A percentile compares a stretch with the other conserved stretches of the same genome.
These are phyloP conservation scores for Podiceps cristatus DNA, from an alignment of 2,113 vertebrate genomes.

Conservation along the genomic window DNA sequence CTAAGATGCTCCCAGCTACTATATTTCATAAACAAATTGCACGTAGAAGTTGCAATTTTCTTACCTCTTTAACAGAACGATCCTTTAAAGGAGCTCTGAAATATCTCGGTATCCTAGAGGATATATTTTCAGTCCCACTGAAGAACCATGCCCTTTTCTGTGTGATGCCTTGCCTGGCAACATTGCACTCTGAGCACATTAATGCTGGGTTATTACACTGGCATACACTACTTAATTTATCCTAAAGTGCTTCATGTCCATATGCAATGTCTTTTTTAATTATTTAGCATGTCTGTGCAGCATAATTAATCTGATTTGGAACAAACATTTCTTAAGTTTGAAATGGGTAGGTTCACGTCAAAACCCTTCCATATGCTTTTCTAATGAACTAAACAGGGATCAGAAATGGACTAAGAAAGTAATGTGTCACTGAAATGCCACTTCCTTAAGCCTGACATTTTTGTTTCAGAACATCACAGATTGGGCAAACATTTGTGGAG, in stretches of 20 bases:
- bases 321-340: neutral
- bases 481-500: neutral
- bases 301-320: slow-evolving; percentile 9
- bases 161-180: neutral
- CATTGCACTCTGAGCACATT: neutral
- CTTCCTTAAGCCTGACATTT: neutral
- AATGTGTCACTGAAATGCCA: neutral
- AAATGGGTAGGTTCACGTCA: neutral
- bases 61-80: neutral
- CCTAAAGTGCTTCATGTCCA: neutral
- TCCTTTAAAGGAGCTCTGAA: slow-evolving; percentile 40
- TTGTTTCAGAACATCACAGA: neutral
- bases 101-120: neutral
- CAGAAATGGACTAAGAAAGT: neutral
- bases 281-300: neutral
- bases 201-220: neutral
- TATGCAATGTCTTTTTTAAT: neutral
- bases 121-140: neutral
- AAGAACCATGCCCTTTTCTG: neutral
- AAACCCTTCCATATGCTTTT: neutral
- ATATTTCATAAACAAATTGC: slow-evolving; percentile 43
- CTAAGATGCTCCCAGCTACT: neutral
- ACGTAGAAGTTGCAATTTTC: neutral
- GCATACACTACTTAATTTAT: slow-evolving; percentile 15
- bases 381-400: neutral